phyloP scores from a whole-genome alignment of 2,888 invertebrate genomes.

The Schizotus pectinicornis region DNA sequence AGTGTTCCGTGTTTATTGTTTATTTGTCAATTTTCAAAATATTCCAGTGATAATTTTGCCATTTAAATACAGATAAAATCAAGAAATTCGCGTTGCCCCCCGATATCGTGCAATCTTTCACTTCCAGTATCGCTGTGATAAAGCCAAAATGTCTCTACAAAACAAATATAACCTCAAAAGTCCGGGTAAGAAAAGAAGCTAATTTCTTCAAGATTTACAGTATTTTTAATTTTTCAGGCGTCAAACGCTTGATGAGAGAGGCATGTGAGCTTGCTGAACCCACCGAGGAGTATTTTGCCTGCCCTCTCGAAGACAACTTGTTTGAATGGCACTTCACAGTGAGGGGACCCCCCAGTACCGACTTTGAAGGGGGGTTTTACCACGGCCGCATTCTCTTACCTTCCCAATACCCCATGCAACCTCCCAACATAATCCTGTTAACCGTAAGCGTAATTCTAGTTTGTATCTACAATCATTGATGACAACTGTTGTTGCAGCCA shows the following conservation, averaged over 20 bases:
- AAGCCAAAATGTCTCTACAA: constrained; percentile 58
- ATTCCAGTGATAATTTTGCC: constrained; percentile 4
- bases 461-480: background rate
- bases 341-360: constrained; percentile 84
- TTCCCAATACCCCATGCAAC: constrained; percentile 96
- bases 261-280: constrained; percentile 85
- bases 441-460: constrained; percentile 66
- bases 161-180: constrained; percentile 67
- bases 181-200: constrained; percentile 59
- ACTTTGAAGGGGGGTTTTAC: constrained; percentile 90
- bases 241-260: constrained; percentile 92
- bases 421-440: constrained; percentile 90
- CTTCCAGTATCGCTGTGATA: background rate
- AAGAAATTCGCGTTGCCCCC: background rate
- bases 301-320: constrained; percentile 91
- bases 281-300: constrained; percentile 88
- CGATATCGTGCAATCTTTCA: background rate
- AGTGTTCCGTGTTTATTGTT: constrained; percentile 5
- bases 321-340: constrained; percentile 99
- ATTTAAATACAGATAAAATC: no score
- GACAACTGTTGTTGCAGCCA: constrained; percentile 65
- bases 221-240: constrained; percentile 66
- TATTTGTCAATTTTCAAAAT: constrained; percentile 7
- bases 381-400: constrained; percentile 92
- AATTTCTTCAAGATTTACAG: constrained; percentile 3